Base-by-base conservation (phyloP, 2,113 vertebrate genomes). In the Lutjanus erythropterus region DNA sequence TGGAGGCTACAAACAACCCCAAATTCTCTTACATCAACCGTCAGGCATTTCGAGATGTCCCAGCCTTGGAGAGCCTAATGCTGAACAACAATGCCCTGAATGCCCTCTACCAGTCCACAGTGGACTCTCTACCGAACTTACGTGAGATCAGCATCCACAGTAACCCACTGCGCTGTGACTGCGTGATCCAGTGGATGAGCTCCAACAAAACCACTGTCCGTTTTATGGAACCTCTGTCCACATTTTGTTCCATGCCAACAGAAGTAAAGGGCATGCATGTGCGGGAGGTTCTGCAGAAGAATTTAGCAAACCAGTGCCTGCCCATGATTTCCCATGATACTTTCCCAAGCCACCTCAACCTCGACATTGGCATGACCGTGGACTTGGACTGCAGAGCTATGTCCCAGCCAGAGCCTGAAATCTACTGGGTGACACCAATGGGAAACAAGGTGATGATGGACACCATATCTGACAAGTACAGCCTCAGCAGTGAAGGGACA, bases 1-100 rank as follows among this genome's bases (percentile, higher is more conserved):
- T 99, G 9, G 98, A 99, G 83, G 98, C 98, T 71, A 99, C 98
- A 72, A 99, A 98, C 90, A 99, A 99, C 77, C 98, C 97, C 10
- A 98, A 98, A 88, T 94, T 99, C 47, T 98, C 97, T 0, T 99
- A 95, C 27, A 96, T 99, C 60, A 96, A 97, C 53, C 96, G 96
- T 4, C 92, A 93, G 84, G 97, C 98, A 0, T 99, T 99, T 89
- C 97, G 95, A 18, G 96, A 98, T 5, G 96, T 98, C 3, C 97
- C 98, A 0, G 97, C 98, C 50, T 94, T 99, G 80, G 98, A 99
- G 89, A 99, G 97, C 93, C 75, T 99, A 66, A 99, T 99, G 98
- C 90, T 99, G 9, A 99, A 99, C 93, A 99, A 97, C 91, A 99
- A 99, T 0, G 97, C 97, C 56, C 86, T 99, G 75, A 98, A 97